These are phyloP conservation scores for Cephus nigrinus DNA, from an alignment of 2,888 invertebrate genomes.

Conservation along the genomic window DNA sequence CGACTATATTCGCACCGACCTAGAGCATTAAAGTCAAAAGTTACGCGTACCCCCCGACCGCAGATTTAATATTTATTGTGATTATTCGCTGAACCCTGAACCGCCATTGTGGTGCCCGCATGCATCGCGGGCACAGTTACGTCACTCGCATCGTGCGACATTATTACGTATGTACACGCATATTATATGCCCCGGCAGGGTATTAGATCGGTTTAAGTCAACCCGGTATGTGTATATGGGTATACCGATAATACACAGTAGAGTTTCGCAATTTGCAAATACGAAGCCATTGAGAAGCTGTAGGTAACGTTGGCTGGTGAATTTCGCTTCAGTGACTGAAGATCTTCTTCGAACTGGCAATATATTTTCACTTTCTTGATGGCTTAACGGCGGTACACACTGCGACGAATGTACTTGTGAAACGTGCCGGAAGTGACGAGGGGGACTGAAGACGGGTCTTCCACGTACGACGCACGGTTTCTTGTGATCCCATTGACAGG, in stretches of 20 bases:
- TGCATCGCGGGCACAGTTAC: conserved; percentile 39
- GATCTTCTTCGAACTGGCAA: not conserved
- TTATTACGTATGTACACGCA: conserved; percentile 41
- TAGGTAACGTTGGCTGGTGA: not conserved
- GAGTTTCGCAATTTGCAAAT: not conserved
- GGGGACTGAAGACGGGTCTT: not conserved
- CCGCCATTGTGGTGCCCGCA: conserved; percentile 32
- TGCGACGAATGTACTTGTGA: not conserved
- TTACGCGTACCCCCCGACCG: not conserved
- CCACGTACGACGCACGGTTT: not conserved
- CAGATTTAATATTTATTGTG: conserved; percentile 29
- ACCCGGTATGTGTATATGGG: conserved; percentile 29
- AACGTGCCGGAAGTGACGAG: not conserved
- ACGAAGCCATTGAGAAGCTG: not conserved
- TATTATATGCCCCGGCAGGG: conserved; percentile 36
- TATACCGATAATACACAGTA: not conserved
- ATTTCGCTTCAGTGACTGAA: not conserved
- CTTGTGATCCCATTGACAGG: not conserved
- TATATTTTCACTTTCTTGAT: not conserved
- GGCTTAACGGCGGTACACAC: not conserved
- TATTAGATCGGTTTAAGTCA: conserved; percentile 38
- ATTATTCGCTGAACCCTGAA: conserved; percentile 50
- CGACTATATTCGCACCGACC: not conserved
- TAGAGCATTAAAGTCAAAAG: not conserved
- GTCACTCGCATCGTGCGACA: conserved; percentile 43